These are phyloP conservation scores for Hyposoter dolosus DNA, from an alignment of 2,888 invertebrate genomes.

Conservation along the genomic window DNA sequence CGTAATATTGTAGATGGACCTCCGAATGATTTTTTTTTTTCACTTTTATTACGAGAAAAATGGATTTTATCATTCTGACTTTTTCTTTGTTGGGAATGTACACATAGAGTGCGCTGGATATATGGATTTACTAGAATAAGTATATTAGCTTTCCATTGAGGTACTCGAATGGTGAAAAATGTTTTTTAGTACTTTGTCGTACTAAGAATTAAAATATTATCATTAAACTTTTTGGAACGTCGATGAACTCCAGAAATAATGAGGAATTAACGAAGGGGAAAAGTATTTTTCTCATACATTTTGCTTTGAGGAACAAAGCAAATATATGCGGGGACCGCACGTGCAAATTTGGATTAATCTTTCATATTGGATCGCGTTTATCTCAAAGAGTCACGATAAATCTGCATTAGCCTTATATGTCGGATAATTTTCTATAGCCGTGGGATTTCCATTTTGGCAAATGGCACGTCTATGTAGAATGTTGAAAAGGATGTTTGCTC, in stretches of 20 bases:
- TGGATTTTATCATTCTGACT: not conserved
- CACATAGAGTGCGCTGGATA: not conserved
- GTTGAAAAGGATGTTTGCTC: conserved; percentile 43
- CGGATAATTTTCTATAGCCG: conserved; percentile 61
- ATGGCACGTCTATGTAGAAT: conserved; percentile 53
- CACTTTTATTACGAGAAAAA: conserved; percentile 11
- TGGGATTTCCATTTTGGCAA: conserved; percentile 53
- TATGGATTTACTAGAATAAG: not conserved
- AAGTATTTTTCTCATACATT: not conserved
- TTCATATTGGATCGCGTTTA: not conserved
- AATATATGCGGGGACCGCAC: not conserved
- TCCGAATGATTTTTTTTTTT: conserved; percentile 3
- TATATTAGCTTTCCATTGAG: not conserved
- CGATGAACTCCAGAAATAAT: not conserved
- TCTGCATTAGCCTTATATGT: conserved; percentile 57
- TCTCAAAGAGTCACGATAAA: conserved; percentile 57
- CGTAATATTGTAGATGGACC: conserved; percentile 17
- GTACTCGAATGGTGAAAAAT: not conserved
- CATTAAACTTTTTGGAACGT: not conserved
- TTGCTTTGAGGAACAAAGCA: not conserved
- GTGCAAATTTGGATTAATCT: conserved; percentile 11
- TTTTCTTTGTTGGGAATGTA: not conserved
- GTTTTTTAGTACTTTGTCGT: not conserved
- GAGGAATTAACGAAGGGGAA: too few relatives aligned
- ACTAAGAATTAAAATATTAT: not conserved